A percentile compares a stretch with the other conserved stretches of the same genome.
phyloP scores from a whole-genome alignment of 2,797 vertebrate genomes.

The Trachurus trachurus region DNA sequence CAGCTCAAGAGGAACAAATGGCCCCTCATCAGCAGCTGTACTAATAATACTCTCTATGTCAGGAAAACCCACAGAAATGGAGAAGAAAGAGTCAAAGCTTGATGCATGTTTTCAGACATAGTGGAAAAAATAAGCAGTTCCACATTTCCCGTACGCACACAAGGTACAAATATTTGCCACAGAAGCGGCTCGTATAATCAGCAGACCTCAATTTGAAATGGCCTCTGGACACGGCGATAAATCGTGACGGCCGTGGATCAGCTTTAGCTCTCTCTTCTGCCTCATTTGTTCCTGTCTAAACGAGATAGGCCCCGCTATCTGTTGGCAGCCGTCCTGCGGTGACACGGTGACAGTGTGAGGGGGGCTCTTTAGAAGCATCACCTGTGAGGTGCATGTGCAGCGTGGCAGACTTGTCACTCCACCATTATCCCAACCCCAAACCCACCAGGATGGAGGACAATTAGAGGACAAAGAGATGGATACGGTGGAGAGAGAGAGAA shows the following conservation, averaged over 20 bases:
- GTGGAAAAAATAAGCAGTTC: constrained; percentile 28
- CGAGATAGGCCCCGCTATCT: constrained; percentile 66
- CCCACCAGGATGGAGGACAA: constrained; percentile 46
- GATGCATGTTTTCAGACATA: constrained; percentile 6
- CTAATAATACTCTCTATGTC: constrained; percentile 44
- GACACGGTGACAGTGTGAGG: constrained; percentile 53
- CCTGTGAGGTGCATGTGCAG: constrained; percentile 29
- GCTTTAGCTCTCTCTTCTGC: constrained; percentile 53
- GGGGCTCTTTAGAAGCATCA: constrained; percentile 48
- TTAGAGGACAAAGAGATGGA: constrained; percentile 57
- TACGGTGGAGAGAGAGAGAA: background rate
- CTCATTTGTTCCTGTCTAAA: constrained; percentile 77
- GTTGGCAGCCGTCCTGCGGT: constrained; percentile 58
- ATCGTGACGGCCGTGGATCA: constrained; percentile 49
- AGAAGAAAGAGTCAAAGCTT: constrained; percentile 10
- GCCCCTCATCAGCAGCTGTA: constrained; percentile 58
- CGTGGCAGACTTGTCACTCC: constrained; percentile 48
- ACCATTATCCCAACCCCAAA: constrained; percentile 40
- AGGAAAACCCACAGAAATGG: constrained; percentile 33
- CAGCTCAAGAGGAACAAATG: constrained; percentile 71
- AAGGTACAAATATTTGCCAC: constrained; percentile 24
- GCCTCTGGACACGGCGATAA: constrained; percentile 61
- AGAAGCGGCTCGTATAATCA: constrained; percentile 37
- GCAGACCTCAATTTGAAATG: constrained; percentile 37
- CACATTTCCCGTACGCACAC: background rate